Evolutionary conservation across 2,797 vertebrate genomes (phyloP).

Genomic region (Malacoctenus gilli): DNA sequence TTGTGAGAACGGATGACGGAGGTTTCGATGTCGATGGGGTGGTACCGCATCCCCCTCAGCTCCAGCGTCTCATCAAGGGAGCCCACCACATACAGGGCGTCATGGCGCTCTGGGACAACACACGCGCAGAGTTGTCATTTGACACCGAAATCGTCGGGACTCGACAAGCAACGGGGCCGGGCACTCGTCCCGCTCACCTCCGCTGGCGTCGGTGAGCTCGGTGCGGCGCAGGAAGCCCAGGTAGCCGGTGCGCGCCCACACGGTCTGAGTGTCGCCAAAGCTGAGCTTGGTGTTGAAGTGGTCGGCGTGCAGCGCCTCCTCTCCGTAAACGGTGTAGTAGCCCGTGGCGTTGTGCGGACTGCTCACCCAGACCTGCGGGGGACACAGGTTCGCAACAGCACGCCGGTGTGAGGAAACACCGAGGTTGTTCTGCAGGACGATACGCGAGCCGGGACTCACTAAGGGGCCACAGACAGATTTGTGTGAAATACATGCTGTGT

Average conservation of each 20-base stretch:
- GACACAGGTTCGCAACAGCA: too few relatives aligned
- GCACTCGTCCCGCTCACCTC: constrained; percentile 80
- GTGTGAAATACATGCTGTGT: too few relatives aligned
- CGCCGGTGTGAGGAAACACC: too few relatives aligned
- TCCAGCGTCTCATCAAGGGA: constrained; percentile 90
- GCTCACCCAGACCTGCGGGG: constrained; percentile 91
- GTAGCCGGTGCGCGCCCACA: constrained; percentile 95
- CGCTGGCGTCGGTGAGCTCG: constrained; percentile 93
- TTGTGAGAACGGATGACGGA: constrained; percentile 90
- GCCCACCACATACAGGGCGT: constrained; percentile 89
- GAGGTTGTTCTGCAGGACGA: too few relatives aligned
- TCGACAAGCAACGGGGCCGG: background rate
- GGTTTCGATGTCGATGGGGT: constrained; percentile 91
- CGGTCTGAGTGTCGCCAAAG: constrained; percentile 93
- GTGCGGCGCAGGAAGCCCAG: constrained; percentile 95
- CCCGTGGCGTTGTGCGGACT: constrained; percentile 95
- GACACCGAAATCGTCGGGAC: too few relatives aligned
- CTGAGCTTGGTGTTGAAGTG: constrained; percentile 94
- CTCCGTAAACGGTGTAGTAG: constrained; percentile 94
- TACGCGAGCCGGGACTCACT: too few relatives aligned
- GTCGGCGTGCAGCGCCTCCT: constrained; percentile 92
- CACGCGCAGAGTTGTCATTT: constrained; percentile 7
- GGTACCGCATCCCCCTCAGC: constrained; percentile 90
- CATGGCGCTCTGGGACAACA: constrained; percentile 84
- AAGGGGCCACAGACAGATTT: too few relatives aligned